Evolutionary conservation across 2,888 invertebrate genomes (phyloP).

Genomic region (Reticulitermes lucifugus): DNA sequence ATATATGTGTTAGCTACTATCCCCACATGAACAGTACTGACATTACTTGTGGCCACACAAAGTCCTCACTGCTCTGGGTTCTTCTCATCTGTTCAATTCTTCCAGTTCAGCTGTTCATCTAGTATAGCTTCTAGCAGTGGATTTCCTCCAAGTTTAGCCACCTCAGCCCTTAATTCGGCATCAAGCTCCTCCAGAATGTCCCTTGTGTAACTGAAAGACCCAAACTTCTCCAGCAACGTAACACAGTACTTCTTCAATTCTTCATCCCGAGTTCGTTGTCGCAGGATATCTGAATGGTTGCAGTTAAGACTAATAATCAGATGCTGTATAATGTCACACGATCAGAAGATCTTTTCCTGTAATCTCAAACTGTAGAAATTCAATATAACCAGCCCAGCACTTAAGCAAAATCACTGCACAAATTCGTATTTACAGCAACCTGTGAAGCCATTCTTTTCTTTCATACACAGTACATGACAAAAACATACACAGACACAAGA

Average conservation of each 20-base stretch:
- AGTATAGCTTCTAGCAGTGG: slow-evolving; percentile 81
- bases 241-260: slow-evolving; percentile 96
- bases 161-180: slow-evolving; percentile 79
- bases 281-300: slow-evolving; percentile 78
- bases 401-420: too few species aligned
- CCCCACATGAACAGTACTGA: neutral
- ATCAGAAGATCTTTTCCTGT: too few species aligned
- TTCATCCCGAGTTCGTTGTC: slow-evolving; percentile 89
- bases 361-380: too few species aligned
- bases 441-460: too few species aligned
- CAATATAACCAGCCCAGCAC: too few species aligned
- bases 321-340: too few species aligned
- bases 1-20: neutral
- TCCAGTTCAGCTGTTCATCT: slow-evolving; percentile 77
- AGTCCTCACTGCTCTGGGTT: neutral
- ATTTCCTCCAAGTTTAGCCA: slow-evolving; percentile 83
- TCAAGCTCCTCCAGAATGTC: slow-evolving; percentile 80
- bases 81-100: neutral
- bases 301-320: too few species aligned
- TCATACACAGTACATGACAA: too few species aligned
- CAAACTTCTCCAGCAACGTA: slow-evolving; percentile 83
- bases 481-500: too few species aligned
- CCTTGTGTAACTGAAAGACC: slow-evolving; percentile 90
- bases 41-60: neutral
- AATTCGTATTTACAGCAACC: too few species aligned